Evolutionary conservation across 2,888 invertebrate genomes (phyloP).

Genomic region (Heliconius sara): DNA sequence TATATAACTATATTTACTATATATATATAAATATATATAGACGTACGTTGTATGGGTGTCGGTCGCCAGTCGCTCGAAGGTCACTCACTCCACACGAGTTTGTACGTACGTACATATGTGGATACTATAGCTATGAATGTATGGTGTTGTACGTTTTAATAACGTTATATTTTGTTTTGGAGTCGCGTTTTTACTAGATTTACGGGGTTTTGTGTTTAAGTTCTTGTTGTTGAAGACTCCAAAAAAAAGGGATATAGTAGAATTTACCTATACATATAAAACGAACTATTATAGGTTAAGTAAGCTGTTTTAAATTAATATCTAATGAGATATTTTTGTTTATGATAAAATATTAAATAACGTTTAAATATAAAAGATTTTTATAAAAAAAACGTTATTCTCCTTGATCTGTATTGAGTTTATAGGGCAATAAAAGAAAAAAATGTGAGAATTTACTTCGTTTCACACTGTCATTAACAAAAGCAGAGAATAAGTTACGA

Average conservation of each 20-base stretch:
- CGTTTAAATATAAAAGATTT: background rate
- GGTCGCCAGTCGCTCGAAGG: constrained; percentile 76
- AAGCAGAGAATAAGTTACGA: no score
- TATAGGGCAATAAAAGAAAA: no score
- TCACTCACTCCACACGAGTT: constrained; percentile 63
- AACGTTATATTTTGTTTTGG: constrained; percentile 33
- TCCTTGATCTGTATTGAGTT: no score
- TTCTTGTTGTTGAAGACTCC: background rate
- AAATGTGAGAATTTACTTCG: no score
- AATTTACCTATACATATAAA: background rate
- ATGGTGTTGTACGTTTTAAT: constrained; percentile 28
- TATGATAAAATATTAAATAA: background rate
- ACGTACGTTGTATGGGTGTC: constrained; percentile 48
- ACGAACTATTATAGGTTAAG: background rate
- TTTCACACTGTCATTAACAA: no score
- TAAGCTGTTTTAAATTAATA: background rate
- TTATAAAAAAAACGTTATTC: no score
- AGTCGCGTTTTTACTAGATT: background rate
- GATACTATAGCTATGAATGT: constrained; percentile 16
- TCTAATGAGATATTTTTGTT: background rate
- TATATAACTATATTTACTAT: constrained; percentile 33
- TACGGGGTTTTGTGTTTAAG: background rate
- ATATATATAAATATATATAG: constrained; percentile 46
- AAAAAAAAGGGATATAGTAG: background rate
- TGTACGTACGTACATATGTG: constrained; percentile 33